Evolutionary conservation across 1,140 invertebrate species (phyloP).

Genomic region (Drosophila navojoa): DNA sequence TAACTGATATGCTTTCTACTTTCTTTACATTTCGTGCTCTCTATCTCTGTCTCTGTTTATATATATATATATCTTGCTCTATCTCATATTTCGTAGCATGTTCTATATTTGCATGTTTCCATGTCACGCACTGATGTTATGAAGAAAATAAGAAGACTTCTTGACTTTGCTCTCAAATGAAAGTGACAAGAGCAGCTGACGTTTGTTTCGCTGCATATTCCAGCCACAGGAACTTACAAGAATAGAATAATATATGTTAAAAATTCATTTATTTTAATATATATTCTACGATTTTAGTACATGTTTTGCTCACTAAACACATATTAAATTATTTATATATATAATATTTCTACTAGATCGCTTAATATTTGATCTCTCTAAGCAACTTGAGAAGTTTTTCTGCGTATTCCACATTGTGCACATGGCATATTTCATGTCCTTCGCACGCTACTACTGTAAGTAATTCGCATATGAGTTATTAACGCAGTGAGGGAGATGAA

Average conservation of each 20-base stretch:
- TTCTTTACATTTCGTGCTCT: background rate
- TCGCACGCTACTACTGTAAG: slow-evolving; percentile 6
- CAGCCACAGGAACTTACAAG: background rate
- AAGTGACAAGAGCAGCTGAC: slow-evolving; percentile 53
- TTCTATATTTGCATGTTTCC: slow-evolving; percentile 49
- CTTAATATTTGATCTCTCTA: background rate
- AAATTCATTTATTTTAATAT: no score
- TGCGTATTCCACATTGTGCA: background rate
- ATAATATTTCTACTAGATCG: no score
- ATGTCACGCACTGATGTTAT: slow-evolving; percentile 40
- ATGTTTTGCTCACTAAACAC: background rate
- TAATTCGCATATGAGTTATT: slow-evolving; percentile 27
- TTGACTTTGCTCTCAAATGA: slow-evolving; percentile 37
- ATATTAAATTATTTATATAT: no score
- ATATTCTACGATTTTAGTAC: no score
- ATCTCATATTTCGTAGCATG: background rate
- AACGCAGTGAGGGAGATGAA: slow-evolving; percentile 23
- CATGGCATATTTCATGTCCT: background rate
- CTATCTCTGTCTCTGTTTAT: background rate
- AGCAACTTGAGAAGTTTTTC: background rate
- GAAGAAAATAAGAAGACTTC: slow-evolving; percentile 20
- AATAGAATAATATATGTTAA: no score
- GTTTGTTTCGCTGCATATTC: slow-evolving; percentile 10
- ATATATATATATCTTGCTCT: background rate
- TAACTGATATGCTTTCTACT: slow-evolving; percentile 37